A percentile compares a stretch with the other conserved stretches of the same genome.
These are phyloP conservation scores for Bombus balteatus DNA, from an alignment of 1,140 invertebrate genomes.

Conservation along the genomic window DNA sequence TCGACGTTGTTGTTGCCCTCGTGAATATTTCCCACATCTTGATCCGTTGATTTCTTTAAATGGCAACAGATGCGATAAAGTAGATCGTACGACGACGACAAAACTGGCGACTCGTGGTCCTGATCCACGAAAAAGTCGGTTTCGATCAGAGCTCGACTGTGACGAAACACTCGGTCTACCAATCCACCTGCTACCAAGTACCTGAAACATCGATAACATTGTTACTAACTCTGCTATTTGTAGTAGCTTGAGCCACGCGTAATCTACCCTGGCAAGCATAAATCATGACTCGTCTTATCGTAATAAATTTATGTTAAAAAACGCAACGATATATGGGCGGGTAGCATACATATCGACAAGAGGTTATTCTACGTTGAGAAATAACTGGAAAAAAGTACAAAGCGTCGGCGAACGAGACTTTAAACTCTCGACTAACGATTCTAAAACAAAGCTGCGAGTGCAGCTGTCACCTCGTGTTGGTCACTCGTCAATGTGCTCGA, in stretches of 20 bases:
- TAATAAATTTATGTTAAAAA: background rate
- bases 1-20: slow-evolving; percentile 60
- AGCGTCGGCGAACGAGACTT: background rate
- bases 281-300: no score
- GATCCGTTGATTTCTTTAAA: slow-evolving; percentile 67
- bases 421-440: background rate
- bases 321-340: background rate
- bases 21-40: slow-evolving; percentile 47
- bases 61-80: slow-evolving; percentile 76
- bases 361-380: background rate
- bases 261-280: no score
- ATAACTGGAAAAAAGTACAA: background rate
- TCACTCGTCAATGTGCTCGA: background rate
- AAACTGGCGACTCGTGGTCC: slow-evolving; percentile 78
- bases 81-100: slow-evolving; percentile 78
- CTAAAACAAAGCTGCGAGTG: background rate
- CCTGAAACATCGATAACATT: slow-evolving; percentile 67
- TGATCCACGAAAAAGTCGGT: slow-evolving; percentile 79
- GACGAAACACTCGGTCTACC: slow-evolving; percentile 78
- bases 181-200: slow-evolving; percentile 80
- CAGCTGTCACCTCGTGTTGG: background rate
- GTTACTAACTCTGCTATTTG: no score
- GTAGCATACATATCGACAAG: fast-evolving
- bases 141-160: slow-evolving; percentile 79
- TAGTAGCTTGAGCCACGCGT: no score